phyloP scores from a whole-genome alignment of 2,888 invertebrate genomes.

The Pheosia tremula region DNA sequence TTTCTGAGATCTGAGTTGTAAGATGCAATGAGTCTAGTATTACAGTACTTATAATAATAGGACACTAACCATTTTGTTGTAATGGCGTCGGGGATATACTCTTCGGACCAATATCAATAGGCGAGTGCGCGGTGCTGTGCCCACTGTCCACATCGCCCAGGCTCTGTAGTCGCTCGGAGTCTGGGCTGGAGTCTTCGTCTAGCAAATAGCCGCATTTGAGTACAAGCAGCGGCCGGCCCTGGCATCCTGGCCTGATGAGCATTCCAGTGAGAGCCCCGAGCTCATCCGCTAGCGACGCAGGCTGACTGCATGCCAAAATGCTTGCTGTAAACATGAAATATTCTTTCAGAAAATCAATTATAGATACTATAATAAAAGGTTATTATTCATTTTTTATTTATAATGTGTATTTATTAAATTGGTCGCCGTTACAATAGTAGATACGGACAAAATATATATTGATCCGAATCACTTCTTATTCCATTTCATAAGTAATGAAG shows the following conservation, averaged over 20 bases:
- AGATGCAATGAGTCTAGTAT: no score
- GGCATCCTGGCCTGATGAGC: slow-evolving; percentile 67
- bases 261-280: slow-evolving; percentile 79
- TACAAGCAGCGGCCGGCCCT: slow-evolving; percentile 85
- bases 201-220: slow-evolving; percentile 90
- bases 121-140: slow-evolving; percentile 96
- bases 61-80: slow-evolving; percentile 73
- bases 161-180: slow-evolving; percentile 92
- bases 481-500: no score
- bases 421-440: no score
- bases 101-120: slow-evolving; percentile 92
- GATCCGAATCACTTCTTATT: no score
- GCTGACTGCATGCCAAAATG: slow-evolving; percentile 85
- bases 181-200: slow-evolving; percentile 94
- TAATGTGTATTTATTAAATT: no score
- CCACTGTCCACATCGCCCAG: slow-evolving; percentile 93
- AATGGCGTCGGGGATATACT: slow-evolving; percentile 91
- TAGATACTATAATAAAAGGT: no score
- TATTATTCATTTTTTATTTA: no score
- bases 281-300: slow-evolving; percentile 88
- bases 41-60: not conserved
- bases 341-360: slow-evolving; percentile 5
- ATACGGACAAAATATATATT: no score
- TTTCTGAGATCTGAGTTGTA: no score
- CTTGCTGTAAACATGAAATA: slow-evolving; percentile 80